phyloP scores from a whole-genome alignment of 2,113 vertebrate genomes.

The Colistium nudipinnis region DNA sequence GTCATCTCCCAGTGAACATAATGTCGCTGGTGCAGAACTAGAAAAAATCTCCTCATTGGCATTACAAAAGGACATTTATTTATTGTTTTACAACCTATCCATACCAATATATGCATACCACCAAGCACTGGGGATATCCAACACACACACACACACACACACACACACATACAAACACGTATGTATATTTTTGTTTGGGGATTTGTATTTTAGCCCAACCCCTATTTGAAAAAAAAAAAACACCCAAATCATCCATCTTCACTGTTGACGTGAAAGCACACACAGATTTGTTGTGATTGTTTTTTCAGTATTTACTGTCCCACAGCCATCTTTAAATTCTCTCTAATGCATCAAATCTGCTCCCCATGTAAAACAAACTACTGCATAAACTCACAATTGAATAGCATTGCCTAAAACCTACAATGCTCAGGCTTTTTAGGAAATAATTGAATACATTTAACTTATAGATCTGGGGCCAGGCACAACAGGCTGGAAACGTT shows the following conservation, averaged over 20 bases:
- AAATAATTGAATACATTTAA: background rate
- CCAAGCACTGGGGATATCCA: too few relatives aligned
- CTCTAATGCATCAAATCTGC: background rate
- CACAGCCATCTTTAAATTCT: constrained; percentile 1
- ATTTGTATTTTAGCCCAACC: too few relatives aligned
- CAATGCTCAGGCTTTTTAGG: too few relatives aligned
- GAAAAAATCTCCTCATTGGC: constrained; percentile 6
- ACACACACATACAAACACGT: too few relatives aligned
- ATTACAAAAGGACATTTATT: background rate
- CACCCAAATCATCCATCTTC: background rate
- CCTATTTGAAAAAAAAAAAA: too few relatives aligned
- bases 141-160: too few relatives aligned
- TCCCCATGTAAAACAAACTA: background rate
- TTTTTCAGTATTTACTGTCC: background rate
- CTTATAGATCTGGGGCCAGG: background rate
- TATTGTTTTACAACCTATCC: too few relatives aligned
- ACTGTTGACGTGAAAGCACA: background rate
- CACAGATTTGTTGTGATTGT: background rate
- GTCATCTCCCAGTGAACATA: constrained; percentile 44
- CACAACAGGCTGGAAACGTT: background rate
- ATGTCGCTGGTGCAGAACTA: constrained; percentile 32
- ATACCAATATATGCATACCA: too few relatives aligned
- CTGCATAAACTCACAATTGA: too few relatives aligned
- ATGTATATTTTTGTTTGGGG: too few relatives aligned
- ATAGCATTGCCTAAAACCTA: too few relatives aligned